Conservation (phyloP, 1,140 invertebrate species). For the Micrasema longulum region DNA sequence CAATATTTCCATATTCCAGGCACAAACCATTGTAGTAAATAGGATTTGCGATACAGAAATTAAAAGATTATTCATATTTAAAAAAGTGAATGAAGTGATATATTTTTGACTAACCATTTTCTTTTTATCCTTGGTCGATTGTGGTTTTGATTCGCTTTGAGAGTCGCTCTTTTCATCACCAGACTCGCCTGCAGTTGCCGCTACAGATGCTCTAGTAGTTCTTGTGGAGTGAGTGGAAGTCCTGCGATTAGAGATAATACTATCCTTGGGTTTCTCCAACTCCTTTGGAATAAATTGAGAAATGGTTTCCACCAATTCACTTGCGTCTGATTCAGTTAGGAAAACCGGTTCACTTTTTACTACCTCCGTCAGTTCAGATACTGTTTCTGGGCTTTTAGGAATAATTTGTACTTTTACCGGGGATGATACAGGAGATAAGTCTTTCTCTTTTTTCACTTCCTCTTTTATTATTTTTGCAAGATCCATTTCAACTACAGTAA, state of each 20-base stretch:
- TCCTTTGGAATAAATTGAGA: too few species aligned
- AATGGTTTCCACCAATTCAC: too few species aligned
- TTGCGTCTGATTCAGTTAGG: too few species aligned
- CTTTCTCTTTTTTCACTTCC: slow-evolving; percentile 53
- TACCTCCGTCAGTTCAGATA: background rate
- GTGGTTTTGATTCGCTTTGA: slow-evolving; percentile 70
- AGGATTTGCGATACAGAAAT: too few species aligned
- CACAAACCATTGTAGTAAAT: too few species aligned
- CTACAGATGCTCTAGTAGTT: slow-evolving; percentile 58
- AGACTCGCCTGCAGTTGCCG: slow-evolving; percentile 59
- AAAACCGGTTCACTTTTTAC: background rate
- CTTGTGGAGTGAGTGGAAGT: slow-evolving; percentile 61
- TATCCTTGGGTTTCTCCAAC: background rate
- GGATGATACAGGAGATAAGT: slow-evolving; percentile 9
- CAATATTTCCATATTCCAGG: too few species aligned
- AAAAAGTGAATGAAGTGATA: slow-evolving; percentile 15
- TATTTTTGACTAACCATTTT: slow-evolving; percentile 67
- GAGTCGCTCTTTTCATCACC: slow-evolving; percentile 65
- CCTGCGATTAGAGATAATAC: slow-evolving; percentile 57
- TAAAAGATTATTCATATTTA: too few species aligned
- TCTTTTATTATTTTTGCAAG: slow-evolving; percentile 53
- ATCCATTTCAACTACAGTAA: slow-evolving; percentile 46
- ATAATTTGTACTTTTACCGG: slow-evolving; percentile 7
- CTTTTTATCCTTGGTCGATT: slow-evolving; percentile 63
- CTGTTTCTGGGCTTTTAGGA: slow-evolving; percentile 2